A percentile compares a stretch with the other conserved stretches of the same genome.
phyloP scores from a whole-genome alignment of 2,797 vertebrate species.

The Prunella strophiata region DNA sequence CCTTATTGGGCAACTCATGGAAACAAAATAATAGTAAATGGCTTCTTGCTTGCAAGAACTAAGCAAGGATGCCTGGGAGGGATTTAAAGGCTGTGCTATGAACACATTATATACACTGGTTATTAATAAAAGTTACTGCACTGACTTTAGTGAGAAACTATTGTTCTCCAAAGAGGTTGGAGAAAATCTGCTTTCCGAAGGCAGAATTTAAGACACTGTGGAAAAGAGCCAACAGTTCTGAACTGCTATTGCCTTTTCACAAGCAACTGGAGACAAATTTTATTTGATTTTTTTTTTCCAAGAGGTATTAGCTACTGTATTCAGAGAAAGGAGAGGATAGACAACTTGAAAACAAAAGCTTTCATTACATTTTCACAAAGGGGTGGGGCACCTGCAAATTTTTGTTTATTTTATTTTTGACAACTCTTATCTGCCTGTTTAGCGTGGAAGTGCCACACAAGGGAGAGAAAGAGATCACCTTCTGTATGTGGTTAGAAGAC shows the following conservation, averaged over 20 bases:
- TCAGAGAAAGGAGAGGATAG: not conserved
- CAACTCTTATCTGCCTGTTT: not conserved
- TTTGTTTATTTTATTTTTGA: not conserved
- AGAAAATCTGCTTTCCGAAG: not conserved
- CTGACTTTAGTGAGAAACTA: not conserved
- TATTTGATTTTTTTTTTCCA: not conserved
- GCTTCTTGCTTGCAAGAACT: not conserved
- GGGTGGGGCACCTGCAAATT: not conserved
- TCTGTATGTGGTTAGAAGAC: not conserved
- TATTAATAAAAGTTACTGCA: not conserved
- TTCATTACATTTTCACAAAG: not conserved
- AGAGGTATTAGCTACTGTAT: not conserved
- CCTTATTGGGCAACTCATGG: not conserved
- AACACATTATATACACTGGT: not conserved
- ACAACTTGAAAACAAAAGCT: not conserved
- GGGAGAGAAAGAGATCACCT: not conserved
- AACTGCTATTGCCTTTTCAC: not conserved
- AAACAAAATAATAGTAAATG: not conserved
- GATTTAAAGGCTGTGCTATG: not conserved
- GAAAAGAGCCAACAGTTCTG: not conserved
- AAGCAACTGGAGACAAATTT: not conserved
- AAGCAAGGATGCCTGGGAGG: not conserved
- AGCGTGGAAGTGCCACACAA: not conserved
- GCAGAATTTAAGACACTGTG: not conserved
- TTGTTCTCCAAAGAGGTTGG: not conserved